Evolutionary conservation across 1,140 invertebrate species (phyloP).

Genomic region (Reticulitermes speratus): DNA sequence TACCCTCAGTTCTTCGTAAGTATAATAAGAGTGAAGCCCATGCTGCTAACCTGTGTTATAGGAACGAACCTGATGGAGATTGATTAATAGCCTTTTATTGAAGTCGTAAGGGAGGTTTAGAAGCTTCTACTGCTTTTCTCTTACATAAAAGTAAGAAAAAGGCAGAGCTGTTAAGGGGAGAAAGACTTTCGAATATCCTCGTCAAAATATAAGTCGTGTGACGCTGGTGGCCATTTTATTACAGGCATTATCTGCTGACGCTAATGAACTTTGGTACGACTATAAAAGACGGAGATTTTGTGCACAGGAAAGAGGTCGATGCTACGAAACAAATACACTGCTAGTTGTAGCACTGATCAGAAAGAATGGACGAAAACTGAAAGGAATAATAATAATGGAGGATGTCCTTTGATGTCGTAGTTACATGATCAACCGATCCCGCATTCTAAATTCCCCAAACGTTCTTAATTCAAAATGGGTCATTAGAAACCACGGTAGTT

Average conservation of each 20-base stretch:
- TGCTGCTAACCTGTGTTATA: constrained; percentile 1
- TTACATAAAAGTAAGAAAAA: constrained; percentile 15
- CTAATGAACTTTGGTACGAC: background rate
- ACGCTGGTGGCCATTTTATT: background rate
- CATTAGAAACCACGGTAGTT: background rate
- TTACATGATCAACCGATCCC: background rate
- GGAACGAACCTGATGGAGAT: background rate
- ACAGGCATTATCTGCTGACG: background rate
- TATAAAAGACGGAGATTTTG: background rate
- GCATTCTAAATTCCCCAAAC: background rate
- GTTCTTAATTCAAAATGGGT: background rate
- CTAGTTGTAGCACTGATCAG: background rate
- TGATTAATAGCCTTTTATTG: constrained; percentile 13
- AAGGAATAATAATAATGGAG: background rate
- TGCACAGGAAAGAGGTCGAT: background rate
- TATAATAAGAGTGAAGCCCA: background rate
- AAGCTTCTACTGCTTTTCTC: background rate
- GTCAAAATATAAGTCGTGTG: constrained; percentile 2
- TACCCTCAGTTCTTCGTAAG: background rate
- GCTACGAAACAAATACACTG: background rate
- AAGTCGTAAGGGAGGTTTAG: background rate
- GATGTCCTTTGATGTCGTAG: background rate
- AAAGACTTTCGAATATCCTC: constrained; percentile 5
- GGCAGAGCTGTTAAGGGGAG: background rate
- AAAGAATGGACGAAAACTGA: background rate